A percentile compares a stretch with the other conserved stretches of the same genome.
Conservation (phyloP, 2,888 invertebrate species). For the Lottia gigantea region DNA sequence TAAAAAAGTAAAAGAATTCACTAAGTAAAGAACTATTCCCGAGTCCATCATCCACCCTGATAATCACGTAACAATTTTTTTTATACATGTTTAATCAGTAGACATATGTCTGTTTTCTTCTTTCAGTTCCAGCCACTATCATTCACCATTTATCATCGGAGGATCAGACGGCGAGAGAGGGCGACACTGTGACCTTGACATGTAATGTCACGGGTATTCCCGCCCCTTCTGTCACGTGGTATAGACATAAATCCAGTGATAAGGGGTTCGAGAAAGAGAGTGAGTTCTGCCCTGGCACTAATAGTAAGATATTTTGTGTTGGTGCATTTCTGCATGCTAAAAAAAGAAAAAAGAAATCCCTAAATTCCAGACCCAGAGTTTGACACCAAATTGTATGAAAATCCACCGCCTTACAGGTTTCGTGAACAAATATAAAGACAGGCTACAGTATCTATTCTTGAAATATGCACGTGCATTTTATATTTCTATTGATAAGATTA, state of each 20-base stretch:
- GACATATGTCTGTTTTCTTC: neutral
- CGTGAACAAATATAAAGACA: too few relatives aligned
- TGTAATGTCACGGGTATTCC: constrained; percentile 81
- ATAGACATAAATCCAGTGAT: constrained; percentile 41
- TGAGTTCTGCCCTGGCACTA: constrained; percentile 42
- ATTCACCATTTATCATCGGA: constrained; percentile 82
- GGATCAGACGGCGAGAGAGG: constrained; percentile 90
- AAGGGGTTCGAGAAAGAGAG: constrained; percentile 35
- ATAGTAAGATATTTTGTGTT: constrained; percentile 33
- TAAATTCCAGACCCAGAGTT: too few relatives aligned
- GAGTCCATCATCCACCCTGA: too few relatives aligned
- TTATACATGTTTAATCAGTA: too few relatives aligned
- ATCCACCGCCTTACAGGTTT: too few relatives aligned
- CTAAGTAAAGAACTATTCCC: too few relatives aligned
- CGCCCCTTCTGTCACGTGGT: constrained; percentile 92
- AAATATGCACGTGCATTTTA: too few relatives aligned
- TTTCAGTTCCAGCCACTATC: constrained; percentile 91
- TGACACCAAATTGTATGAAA: too few relatives aligned
- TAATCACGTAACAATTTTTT: too few relatives aligned
- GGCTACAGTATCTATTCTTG: too few relatives aligned
- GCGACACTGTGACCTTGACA: constrained; percentile 90
- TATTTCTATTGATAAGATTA: too few relatives aligned
- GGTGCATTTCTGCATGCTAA: constrained; percentile 10
- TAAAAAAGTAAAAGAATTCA: too few relatives aligned
- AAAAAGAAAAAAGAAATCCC: neutral